Conservation (phyloP, 2,888 invertebrate species). For the Corbicula japonica region DNA sequence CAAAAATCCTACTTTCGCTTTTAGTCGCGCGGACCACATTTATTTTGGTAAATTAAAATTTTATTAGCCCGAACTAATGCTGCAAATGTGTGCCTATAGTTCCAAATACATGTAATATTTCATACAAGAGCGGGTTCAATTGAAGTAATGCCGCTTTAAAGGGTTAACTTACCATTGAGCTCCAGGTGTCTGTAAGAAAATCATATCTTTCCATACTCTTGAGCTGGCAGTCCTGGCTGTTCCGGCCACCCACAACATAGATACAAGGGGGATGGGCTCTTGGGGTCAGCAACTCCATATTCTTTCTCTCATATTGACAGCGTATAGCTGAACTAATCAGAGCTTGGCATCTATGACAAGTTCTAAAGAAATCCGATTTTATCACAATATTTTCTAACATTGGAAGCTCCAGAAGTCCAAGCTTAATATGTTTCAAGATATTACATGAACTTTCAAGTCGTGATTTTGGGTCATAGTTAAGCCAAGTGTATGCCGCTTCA, state of each 20-base stretch:
- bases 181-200: conserved; percentile 84
- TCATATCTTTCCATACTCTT: conserved; percentile 84
- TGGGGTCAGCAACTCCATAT: conserved; percentile 76
- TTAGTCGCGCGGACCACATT: no score
- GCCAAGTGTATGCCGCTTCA: conserved; percentile 83
- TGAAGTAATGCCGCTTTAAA: no score
- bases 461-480: conserved; percentile 77
- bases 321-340: conserved; percentile 82
- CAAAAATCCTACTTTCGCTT: no score
- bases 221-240: conserved; percentile 84
- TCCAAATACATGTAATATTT: no score
- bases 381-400: conserved; percentile 83
- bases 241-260: conserved; percentile 85
- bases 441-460: conserved; percentile 76
- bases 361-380: conserved; percentile 81
- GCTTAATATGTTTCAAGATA: conserved; percentile 81
- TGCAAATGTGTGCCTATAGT: no score
- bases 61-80: no score
- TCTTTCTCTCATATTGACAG: conserved; percentile 78
- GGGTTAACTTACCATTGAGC: conserved; percentile 83
- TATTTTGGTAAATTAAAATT: no score
- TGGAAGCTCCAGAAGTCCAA: conserved; percentile 80
- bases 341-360: conserved; percentile 84
- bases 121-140: no score
- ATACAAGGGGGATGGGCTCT: conserved; percentile 84